Conservation (phyloP, 2,797 vertebrate genomes). For the Chelidonichthys spinosus region DNA sequence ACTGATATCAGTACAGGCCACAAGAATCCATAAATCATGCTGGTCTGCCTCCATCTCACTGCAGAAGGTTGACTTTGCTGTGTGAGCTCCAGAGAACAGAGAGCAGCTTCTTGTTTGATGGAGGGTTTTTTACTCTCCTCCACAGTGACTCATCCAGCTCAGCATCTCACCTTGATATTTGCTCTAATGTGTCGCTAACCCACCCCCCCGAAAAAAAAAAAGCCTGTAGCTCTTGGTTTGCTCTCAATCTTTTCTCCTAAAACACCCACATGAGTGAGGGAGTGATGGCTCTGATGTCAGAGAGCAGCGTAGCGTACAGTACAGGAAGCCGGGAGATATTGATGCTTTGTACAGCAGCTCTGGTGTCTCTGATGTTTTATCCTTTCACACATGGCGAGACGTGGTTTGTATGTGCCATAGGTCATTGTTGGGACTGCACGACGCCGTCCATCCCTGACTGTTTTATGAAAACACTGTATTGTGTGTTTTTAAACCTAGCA, state of each 20-base stretch:
- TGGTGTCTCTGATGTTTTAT: not conserved
- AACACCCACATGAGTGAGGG: not conserved
- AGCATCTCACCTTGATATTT: constrained; percentile 41
- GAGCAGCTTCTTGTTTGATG: constrained; percentile 2
- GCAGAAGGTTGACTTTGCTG: not conserved
- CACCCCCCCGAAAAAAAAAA: constrained; percentile 23
- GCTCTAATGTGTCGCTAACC: constrained; percentile 37
- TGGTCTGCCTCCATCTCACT: not conserved
- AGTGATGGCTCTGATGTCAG: not conserved
- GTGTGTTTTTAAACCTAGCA: not conserved
- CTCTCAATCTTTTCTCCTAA: constrained; percentile 14
- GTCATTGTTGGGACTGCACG: not conserved
- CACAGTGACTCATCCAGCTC: constrained; percentile 28
- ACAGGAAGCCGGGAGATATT: not conserved
- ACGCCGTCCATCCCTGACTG: not conserved
- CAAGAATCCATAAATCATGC: too few species aligned
- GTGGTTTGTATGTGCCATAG: not conserved
- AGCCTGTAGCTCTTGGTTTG: constrained; percentile 3
- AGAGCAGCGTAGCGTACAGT: not conserved
- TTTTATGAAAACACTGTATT: not conserved
- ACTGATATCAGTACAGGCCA: too few species aligned
- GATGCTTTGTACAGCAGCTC: not conserved
- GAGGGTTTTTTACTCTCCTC: not conserved
- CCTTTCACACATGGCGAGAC: not conserved
- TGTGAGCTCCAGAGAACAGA: not conserved